phyloP scores from a whole-genome alignment of 2,797 vertebrate genomes.

The Mormyrops boulengeri region DNA sequence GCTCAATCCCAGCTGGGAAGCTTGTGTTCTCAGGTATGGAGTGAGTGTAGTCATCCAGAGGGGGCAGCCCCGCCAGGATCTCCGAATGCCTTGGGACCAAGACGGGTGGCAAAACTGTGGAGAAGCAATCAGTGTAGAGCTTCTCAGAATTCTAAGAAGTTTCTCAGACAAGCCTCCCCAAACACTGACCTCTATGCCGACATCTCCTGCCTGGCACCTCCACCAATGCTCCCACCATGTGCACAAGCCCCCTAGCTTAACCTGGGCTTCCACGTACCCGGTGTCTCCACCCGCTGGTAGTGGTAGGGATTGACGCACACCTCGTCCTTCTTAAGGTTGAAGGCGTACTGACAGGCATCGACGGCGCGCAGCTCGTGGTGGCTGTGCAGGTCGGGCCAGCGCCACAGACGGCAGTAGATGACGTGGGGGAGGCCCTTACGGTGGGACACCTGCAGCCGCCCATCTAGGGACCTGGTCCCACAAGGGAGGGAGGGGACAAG shows the following conservation, averaged over 20 bases:
- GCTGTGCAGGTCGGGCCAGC: constrained; percentile 97
- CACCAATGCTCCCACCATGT: background rate
- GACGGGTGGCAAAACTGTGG: constrained; percentile 87
- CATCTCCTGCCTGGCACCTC: background rate
- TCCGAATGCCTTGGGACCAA: constrained; percentile 93
- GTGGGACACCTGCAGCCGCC: constrained; percentile 92
- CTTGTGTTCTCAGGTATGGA: constrained; percentile 99
- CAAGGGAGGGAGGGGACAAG: constrained; percentile 17
- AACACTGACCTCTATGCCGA: constrained; percentile 4
- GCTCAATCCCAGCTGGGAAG: constrained; percentile 95
- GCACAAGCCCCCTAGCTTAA: background rate
- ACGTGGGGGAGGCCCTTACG: constrained; percentile 95
- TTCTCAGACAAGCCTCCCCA: constrained; percentile 23
- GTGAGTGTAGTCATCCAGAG: constrained; percentile 94
- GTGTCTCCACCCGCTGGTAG: constrained; percentile 95
- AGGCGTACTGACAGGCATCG: constrained; percentile 95
- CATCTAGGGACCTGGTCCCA: constrained; percentile 84
- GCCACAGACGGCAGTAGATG: constrained; percentile 98
- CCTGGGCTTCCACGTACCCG: constrained; percentile 64
- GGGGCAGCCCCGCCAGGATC: constrained; percentile 90
- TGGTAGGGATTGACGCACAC: constrained; percentile 98
- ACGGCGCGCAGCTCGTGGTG: constrained; percentile 97
- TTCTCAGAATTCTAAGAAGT: background rate
- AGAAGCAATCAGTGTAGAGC: background rate
- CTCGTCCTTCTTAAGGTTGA: constrained; percentile 98